Evolutionary conservation across 2,888 invertebrate genomes (phyloP).

Genomic region (Dichetophora obliterata): DNA sequence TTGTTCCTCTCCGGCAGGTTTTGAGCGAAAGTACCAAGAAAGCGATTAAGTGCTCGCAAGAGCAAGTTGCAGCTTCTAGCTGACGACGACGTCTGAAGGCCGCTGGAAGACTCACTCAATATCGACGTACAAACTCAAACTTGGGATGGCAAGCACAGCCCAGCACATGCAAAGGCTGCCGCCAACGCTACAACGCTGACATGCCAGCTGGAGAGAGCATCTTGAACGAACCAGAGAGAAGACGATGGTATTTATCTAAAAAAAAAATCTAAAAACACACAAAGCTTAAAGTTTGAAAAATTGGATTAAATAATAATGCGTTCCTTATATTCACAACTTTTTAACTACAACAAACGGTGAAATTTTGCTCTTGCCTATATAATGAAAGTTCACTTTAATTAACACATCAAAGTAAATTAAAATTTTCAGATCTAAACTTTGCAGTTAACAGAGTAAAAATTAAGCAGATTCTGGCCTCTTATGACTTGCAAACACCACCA

Average conservation of each 20-base stretch:
- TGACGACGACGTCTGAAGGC: conserved; percentile 7
- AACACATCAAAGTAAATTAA: conserved; percentile 43
- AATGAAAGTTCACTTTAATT: conserved; percentile 30
- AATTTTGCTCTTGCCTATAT: conserved; percentile 56
- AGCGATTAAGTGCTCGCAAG: conserved; percentile 50
- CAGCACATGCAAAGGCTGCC: conserved; percentile 5
- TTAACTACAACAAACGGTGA: conserved; percentile 31
- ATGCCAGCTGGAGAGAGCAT: conserved; percentile 33
- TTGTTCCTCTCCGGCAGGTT: conserved; percentile 72
- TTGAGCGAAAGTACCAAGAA: conserved; percentile 63
- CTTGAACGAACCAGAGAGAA: conserved; percentile 40
- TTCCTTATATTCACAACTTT: conserved; percentile 34
- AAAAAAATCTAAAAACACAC: conserved; percentile 63
- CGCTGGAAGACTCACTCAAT: conserved; percentile 2
- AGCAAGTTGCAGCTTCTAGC: conserved; percentile 49
- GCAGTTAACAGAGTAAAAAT: conserved; percentile 43
- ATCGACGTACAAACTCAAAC: background rate
- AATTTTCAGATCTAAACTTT: conserved; percentile 48
- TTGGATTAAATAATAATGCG: conserved; percentile 55
- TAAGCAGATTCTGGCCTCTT: conserved; percentile 52
- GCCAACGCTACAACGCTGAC: conserved; percentile 33
- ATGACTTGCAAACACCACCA: conserved; percentile 27
- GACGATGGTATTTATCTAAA: conserved; percentile 68
- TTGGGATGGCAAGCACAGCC: background rate
- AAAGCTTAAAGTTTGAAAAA: conserved; percentile 62